Evolutionary conservation across 2,113 vertebrate genomes (phyloP).

Genomic region (Dendrocopos noguchii): DNA sequence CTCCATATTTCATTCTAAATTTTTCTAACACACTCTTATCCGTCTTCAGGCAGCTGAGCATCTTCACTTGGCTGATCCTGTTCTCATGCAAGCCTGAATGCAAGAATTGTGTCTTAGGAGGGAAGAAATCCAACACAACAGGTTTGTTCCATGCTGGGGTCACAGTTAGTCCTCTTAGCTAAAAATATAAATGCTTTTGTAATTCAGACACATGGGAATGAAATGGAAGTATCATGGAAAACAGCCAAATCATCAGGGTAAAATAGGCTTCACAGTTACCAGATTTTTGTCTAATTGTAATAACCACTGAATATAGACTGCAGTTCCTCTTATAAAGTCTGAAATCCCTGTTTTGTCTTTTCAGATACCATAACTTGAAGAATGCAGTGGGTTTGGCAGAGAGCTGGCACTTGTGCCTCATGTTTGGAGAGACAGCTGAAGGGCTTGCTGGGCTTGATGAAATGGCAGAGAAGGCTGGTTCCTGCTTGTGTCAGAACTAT

Average conservation of each 20-base stretch:
- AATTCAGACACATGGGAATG: neutral
- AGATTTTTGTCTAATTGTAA: neutral
- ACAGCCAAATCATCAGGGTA: neutral
- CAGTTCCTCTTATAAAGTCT: neutral
- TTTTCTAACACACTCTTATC: neutral
- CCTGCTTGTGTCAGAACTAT: constrained; percentile 71
- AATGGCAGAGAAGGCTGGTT: constrained; percentile 27
- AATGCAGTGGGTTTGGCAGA: constrained; percentile 75
- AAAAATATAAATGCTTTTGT: neutral
- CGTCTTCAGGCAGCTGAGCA: neutral
- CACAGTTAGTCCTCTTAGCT: neutral
- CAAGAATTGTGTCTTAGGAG: neutral
- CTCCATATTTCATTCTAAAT: neutral
- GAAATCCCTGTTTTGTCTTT: neutral
- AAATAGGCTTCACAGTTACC: neutral
- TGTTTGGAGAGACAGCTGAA: constrained; percentile 52
- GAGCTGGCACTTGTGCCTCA: constrained; percentile 56
- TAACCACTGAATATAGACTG: neutral
- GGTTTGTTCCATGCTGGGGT: neutral
- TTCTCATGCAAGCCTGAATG: neutral
- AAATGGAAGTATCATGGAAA: neutral
- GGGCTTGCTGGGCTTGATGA: neutral
- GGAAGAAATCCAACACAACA: neutral
- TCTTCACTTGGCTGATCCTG: neutral
- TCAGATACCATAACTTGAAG: constrained; percentile 40